Base-by-base conservation (phyloP, 2,797 vertebrate genomes). In the Labroides dimidiatus region DNA sequence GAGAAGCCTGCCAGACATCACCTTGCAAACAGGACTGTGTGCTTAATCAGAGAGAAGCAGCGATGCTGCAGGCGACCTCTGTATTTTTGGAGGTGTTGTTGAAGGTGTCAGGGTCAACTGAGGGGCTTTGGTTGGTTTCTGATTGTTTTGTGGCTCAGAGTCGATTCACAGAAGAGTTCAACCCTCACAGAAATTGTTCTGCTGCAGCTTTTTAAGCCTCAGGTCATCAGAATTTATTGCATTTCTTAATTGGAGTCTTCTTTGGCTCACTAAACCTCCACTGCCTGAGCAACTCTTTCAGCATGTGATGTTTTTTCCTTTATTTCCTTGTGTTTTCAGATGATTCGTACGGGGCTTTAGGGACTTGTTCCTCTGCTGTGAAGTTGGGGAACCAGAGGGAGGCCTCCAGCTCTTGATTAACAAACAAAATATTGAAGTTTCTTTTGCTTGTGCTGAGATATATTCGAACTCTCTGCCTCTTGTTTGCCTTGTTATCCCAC, bases 321-420 rank as follows among this genome's bases (percentile, higher is more conserved):
- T 44, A 27, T 59, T 67, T 72, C 52, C 64, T 33, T 71, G 59
- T 82, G 50, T 64, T 72, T 66, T 27, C 65, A 30, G 49, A 45
- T 67, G 56, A 62, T 70, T 75, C 58, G 51, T 8, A 47, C 2
- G 17, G 21, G 23, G 54, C 64, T 17, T 12, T 36, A 21, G 63
- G 65, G 69, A 76, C 55, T 68, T 56, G 60, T 67, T 77, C 44
- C 68, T 74, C 69, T n/a, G 23, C 66, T 75, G 44, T 81, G 64
- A 64, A 63, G 53, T 62, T 50, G 20, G 56, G 57, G 69, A 62
- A 78, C 71, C 45, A 48, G 42, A 75, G 62, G 67, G 49, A 69
- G 63, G 82, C 82, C 77, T 73, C 14, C 8, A 84, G 77, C 75
- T 72, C 76, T 59, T 75, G 55, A 79, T 86, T 81, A 86, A 81